These are phyloP conservation scores for Melanerpes aurifrons DNA, from an alignment of 2,113 vertebrate genomes.

Conservation along the genomic window DNA sequence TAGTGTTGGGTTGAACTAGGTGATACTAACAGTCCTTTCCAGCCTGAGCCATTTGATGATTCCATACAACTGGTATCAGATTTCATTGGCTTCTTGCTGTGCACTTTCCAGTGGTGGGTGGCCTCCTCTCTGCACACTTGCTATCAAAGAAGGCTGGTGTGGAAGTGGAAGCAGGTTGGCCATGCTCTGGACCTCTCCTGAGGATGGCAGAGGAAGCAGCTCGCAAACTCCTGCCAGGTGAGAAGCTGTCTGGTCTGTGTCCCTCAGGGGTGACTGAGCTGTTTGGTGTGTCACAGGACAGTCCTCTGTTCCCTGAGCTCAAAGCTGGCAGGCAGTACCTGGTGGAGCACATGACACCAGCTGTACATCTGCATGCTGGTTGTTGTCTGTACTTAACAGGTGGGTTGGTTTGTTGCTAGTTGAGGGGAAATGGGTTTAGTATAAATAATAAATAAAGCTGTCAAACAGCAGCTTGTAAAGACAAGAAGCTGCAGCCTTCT, in stretches of 20 bases:
- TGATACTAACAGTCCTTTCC: no score
- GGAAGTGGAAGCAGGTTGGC: slow-evolving; percentile 91
- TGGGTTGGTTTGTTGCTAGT: background rate
- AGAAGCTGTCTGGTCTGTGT: background rate
- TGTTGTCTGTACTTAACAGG: background rate
- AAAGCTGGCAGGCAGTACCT: background rate
- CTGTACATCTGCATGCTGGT: background rate
- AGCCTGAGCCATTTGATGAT: no score
- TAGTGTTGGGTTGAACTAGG: no score
- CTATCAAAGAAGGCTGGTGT: slow-evolving; percentile 88
- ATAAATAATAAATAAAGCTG: background rate
- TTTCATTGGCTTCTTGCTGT: background rate
- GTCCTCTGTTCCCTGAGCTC: background rate
- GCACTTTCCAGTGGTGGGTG: slow-evolving; percentile 87
- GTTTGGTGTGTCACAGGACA: background rate
- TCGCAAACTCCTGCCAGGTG: slow-evolving; percentile 93
- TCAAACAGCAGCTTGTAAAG: background rate
- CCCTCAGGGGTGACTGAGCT: background rate
- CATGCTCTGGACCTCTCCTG: slow-evolving; percentile 93
- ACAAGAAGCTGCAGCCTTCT: background rate
- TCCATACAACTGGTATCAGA: background rate
- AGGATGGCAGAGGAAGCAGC: slow-evolving; percentile 95
- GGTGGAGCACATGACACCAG: background rate
- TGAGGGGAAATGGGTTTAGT: background rate
- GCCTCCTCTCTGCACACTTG: slow-evolving; percentile 94